Base-by-base conservation (phyloP, 1,140 invertebrate genomes). In the Scaptomyza hsui region DNA sequence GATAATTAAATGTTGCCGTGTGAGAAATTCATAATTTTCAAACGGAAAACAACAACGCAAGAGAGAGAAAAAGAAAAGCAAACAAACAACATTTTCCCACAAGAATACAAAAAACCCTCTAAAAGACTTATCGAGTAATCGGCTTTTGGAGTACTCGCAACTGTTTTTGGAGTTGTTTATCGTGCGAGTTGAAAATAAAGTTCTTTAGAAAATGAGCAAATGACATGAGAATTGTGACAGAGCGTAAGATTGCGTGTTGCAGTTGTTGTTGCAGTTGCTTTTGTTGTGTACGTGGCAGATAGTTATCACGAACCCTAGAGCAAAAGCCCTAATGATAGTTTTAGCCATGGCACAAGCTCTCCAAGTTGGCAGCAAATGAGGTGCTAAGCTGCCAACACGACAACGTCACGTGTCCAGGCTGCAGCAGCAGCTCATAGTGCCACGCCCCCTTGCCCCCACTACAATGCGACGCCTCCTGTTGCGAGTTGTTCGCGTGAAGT, bases 1-100 rank as follows among this genome's bases (percentile, higher is more conserved):
- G 64, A 74, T 86, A 85, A 85, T 86, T 86, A 81, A 86, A 76
- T 53, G 80, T 59, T 67, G 48, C 56, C 77, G 80, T 86, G 80
- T 86, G 81, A 63, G 69, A 86, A 86, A 86, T 79, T 64, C 59
- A 79, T 83, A 85, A 85, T 75, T 72, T 72, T 62, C 52, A 61
- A 65, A 29, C 26, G 29, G 24, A 44, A 35, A 24, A 37, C 61
- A 19, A 45, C 49, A 68, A 74, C 47, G 7, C 5, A 5, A 35
- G 32, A 10, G 32, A 26, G 24, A 42, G 15, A 24, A 42, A 59
- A 13, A 67, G 68, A 48, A 29, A 71, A 68, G 61, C 39, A 59
- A 62, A 29, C 24, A 32, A 29, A 18, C 2, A n/a, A 53, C 44
- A 35, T 41, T 75, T 82, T 82, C 80, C 62, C 80, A 81, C 78